These are phyloP conservation scores for Zaprionus capensis DNA, from an alignment of 1,140 invertebrate species.

Conservation along the genomic window DNA sequence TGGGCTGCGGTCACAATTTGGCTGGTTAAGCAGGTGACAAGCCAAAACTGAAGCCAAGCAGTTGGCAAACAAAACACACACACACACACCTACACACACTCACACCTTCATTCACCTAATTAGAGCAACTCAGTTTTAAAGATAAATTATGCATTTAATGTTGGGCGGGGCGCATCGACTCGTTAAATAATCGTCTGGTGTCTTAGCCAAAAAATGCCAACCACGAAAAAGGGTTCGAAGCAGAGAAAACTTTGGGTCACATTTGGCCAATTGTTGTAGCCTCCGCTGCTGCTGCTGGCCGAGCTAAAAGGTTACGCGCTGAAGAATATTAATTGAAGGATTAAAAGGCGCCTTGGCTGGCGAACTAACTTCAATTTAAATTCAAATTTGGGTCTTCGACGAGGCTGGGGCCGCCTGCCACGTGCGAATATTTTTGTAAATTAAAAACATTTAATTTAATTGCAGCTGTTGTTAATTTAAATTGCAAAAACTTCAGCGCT, in stretches of 20 bases:
- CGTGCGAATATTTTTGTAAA: slow-evolving; percentile 72
- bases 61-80: slow-evolving; percentile 14
- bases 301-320: slow-evolving; percentile 57
- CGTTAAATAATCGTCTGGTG: slow-evolving; percentile 68
- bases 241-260: slow-evolving; percentile 59
- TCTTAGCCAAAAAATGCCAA: slow-evolving; percentile 54
- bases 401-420: slow-evolving; percentile 20
- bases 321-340: slow-evolving; percentile 82
- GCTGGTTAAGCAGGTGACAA: slow-evolving; percentile 63
- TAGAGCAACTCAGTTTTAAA: slow-evolving; percentile 44
- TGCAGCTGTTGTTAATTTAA: slow-evolving; percentile 76
- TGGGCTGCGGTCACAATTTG: slow-evolving; percentile 37
- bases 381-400: slow-evolving; percentile 62
- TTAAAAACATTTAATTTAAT: slow-evolving; percentile 80
- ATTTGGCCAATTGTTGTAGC: slow-evolving; percentile 45
- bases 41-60: slow-evolving; percentile 57
- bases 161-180: slow-evolving; percentile 25
- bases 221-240: slow-evolving; percentile 74
- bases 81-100: not conserved
- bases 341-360: slow-evolving; percentile 64
- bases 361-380: slow-evolving; percentile 80
- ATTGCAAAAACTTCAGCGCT: slow-evolving; percentile 65
- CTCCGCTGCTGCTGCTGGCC: slow-evolving; percentile 2
- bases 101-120: slow-evolving; percentile 31
- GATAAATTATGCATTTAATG: slow-evolving; percentile 76